phyloP scores from a whole-genome alignment of 2,113 vertebrate species.

The Salvator merianae region DNA sequence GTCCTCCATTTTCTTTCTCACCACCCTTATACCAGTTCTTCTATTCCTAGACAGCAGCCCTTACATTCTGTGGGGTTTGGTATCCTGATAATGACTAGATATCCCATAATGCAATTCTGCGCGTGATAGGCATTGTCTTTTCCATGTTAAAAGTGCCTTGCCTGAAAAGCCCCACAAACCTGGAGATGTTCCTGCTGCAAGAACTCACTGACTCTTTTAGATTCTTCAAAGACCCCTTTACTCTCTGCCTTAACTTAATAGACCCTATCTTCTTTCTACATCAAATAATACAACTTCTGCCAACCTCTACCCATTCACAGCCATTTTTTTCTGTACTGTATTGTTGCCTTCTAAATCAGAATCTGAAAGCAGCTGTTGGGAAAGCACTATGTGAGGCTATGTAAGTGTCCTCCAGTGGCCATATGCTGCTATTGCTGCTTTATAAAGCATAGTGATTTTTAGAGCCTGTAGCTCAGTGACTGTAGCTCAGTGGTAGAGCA shows the following conservation, averaged over 20 bases:
- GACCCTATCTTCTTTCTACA: neutral
- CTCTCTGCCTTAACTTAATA: no score
- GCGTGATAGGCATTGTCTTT: no score
- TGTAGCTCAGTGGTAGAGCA: no score
- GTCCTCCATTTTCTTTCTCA: no score
- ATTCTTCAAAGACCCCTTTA: no score
- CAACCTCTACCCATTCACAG: neutral
- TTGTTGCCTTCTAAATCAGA: neutral
- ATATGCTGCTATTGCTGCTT: neutral
- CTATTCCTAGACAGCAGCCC: no score
- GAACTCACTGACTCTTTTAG: neutral
- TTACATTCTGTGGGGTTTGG: no score
- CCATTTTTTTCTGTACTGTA: neutral
- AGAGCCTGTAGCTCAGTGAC: no score
- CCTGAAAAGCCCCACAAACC: neutral
- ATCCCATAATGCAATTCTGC: no score
- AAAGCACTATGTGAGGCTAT: neutral
- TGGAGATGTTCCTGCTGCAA: neutral
- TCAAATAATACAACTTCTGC: neutral
- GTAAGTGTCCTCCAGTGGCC: neutral
- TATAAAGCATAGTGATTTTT: neutral
- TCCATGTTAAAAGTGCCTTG: no score
- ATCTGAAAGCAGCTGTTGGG: neutral
- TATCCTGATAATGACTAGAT: no score
- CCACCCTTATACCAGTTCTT: no score